Evolutionary conservation across 2,888 invertebrate species (phyloP).

Genomic region (Lamellibrachia columna): DNA sequence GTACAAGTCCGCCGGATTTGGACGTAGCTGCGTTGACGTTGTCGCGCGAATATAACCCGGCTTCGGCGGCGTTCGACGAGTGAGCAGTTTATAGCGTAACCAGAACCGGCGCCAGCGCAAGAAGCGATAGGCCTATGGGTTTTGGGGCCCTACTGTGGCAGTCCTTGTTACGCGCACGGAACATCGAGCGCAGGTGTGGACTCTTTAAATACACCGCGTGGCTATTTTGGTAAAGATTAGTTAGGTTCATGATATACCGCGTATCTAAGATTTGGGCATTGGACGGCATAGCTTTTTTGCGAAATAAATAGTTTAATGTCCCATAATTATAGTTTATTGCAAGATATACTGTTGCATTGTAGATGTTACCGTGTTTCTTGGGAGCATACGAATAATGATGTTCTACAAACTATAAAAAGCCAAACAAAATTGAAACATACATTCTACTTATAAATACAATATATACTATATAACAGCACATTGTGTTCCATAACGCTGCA

Average conservation of each 20-base stretch:
- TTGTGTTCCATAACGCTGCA: not conserved
- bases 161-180: not conserved
- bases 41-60: not conserved
- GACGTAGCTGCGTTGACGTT: not conserved
- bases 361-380: too few species aligned
- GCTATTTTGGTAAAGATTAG: not conserved
- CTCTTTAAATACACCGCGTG: not conserved
- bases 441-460: too few species aligned
- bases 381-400: too few species aligned
- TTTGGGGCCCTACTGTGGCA: not conserved
- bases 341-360: too few species aligned
- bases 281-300: not conserved
- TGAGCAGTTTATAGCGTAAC: constrained; percentile 10
- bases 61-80: not conserved
- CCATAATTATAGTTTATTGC: too few species aligned
- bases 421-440: too few species aligned
- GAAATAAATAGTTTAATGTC: not conserved
- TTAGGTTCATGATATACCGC: not conserved
- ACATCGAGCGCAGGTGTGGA: not conserved
- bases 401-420: too few species aligned
- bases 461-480: not conserved
- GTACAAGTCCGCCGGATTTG: not conserved
- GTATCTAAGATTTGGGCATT: not conserved
- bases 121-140: not conserved
- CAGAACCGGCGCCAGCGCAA: not conserved